These are phyloP conservation scores for Congeria kusceri DNA, from an alignment of 2,888 invertebrate species.

Conservation along the genomic window DNA sequence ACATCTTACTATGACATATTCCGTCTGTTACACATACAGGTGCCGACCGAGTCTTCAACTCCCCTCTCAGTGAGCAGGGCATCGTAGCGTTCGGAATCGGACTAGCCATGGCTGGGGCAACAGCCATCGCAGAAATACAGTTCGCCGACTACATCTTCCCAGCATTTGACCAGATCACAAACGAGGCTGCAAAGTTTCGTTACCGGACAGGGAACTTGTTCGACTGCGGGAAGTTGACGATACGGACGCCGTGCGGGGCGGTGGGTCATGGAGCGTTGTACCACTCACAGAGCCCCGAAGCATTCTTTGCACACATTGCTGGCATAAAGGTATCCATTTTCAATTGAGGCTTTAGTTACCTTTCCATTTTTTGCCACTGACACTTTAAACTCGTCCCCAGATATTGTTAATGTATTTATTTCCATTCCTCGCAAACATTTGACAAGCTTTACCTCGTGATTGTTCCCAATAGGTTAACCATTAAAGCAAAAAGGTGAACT, in stretches of 20 bases:
- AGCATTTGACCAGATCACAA: constrained; percentile 93
- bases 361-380: too few relatives aligned
- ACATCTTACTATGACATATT: too few relatives aligned
- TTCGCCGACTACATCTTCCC: constrained; percentile 99
- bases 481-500: too few relatives aligned
- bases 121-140: constrained; percentile 99
- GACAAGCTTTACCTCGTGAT: too few relatives aligned
- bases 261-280: constrained; percentile 99
- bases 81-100: constrained; percentile 99
- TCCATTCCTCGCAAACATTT: too few relatives aligned
- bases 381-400: too few relatives aligned
- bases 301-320: constrained; percentile 97
- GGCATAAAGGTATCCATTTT: constrained; percentile 91
- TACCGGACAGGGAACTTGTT: constrained; percentile 96
- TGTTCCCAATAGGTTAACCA: too few relatives aligned
- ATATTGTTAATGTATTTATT: too few relatives aligned
- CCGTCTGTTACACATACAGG: constrained; percentile 76
- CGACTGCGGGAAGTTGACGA: constrained; percentile 95
- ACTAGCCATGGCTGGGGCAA: constrained; percentile 94
- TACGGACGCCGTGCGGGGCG: constrained; percentile 97
- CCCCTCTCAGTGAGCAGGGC: constrained; percentile 87
- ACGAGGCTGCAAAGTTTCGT: constrained; percentile 96
- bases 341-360: too few relatives aligned
- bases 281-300: constrained; percentile 99
- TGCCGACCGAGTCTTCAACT: constrained; percentile 97